Conservation (phyloP, 2,888 invertebrate species). For the Neoascia interrupta region DNA sequence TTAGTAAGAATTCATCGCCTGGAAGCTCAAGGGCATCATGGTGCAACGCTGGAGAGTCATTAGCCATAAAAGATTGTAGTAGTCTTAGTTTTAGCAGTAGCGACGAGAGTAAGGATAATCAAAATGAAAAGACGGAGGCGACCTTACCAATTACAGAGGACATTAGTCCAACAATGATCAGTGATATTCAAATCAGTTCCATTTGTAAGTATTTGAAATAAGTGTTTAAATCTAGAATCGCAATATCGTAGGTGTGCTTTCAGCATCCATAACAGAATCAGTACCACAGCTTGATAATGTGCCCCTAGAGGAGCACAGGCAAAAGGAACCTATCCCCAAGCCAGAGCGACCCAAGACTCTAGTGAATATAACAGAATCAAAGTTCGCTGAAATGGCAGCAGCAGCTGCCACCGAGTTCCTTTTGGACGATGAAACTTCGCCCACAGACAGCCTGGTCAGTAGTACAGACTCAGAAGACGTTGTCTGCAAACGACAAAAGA, state of each 20-base stretch:
- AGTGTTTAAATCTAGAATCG: too few species aligned
- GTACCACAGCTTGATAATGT: conserved; percentile 31
- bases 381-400: conserved; percentile 87
- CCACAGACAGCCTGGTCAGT: conserved; percentile 87
- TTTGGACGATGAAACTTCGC: conserved; percentile 91
- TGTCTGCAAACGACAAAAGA: conserved; percentile 76
- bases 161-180: conserved; percentile 73
- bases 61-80: conserved; percentile 82
- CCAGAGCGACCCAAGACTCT: conserved; percentile 75
- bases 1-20: conserved; percentile 75
- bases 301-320: conserved; percentile 19
- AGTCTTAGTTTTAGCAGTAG: conserved; percentile 81
- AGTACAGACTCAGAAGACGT: conserved; percentile 78
- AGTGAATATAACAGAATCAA: conserved; percentile 78
- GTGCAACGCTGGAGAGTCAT: conserved; percentile 83
- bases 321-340: conserved; percentile 68
- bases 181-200: conserved; percentile 76
- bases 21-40: conserved; percentile 78
- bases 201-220: conserved; percentile 74
- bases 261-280: conserved; percentile 72
- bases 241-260: too few species aligned
- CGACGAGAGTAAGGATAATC: conserved; percentile 80
- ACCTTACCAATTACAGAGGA: conserved; percentile 69
- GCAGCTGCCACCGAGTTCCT: conserved; percentile 85
- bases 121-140: conserved; percentile 62